Conservation (phyloP, 92 coral and sea anemone species). For the Siderastrea radians region DNA sequence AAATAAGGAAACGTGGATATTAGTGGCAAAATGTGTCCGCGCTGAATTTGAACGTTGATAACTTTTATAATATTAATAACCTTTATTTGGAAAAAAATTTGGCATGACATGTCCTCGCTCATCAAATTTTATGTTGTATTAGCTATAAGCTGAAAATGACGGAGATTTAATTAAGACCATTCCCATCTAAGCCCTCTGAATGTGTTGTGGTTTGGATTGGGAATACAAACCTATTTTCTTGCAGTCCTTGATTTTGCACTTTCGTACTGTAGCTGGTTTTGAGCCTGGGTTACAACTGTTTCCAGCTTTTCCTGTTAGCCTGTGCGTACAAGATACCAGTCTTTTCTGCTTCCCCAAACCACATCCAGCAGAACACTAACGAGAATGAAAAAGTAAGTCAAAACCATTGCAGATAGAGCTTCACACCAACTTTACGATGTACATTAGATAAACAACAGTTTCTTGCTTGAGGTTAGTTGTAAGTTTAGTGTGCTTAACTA, state of each 20-base stretch:
- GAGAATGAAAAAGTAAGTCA: not conserved
- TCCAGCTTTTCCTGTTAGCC: conserved; percentile 65
- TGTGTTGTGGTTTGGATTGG: not conserved
- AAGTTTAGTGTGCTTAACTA: no score
- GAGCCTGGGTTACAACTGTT: conserved; percentile 43
- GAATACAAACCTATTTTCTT: conserved; percentile 15
- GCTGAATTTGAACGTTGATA: no score
- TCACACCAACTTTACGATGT: no score
- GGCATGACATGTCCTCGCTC: no score
- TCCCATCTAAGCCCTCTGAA: no score
- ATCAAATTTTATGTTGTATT: no score
- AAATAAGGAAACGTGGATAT: not conserved
- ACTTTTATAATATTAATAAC: no score
- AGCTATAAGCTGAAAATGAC: no score
- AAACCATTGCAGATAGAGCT: not conserved
- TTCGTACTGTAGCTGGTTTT: conserved; percentile 36
- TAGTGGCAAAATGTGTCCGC: not conserved
- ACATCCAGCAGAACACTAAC: conserved; percentile 90
- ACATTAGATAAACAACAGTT: no score
- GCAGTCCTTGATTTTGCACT: conserved; percentile 37
- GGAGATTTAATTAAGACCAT: no score
- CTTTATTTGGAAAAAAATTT: no score
- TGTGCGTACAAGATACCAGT: conserved; percentile 71
- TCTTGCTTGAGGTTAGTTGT: no score
- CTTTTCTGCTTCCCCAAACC: conserved; percentile 87